phyloP scores from a whole-genome alignment of 2,888 invertebrate genomes.

The Crepidodera aurea region DNA sequence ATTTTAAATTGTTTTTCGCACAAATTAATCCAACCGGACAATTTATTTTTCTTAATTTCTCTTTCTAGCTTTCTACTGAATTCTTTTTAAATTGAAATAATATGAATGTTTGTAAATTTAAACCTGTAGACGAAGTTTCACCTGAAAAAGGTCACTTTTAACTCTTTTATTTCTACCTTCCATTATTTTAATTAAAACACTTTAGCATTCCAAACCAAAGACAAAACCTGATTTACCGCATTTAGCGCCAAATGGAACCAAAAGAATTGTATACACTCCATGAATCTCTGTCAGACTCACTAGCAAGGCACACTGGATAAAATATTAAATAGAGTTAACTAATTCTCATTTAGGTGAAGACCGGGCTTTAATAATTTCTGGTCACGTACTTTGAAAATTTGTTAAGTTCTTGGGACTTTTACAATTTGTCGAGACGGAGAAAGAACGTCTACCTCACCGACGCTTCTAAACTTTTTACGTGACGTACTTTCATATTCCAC shows the following conservation, averaged over 20 bases:
- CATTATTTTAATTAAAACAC: slow-evolving; percentile 21
- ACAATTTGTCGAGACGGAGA: slow-evolving; percentile 21
- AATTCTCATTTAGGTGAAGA: slow-evolving; percentile 26
- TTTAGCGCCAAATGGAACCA: neutral
- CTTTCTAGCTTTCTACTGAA: too few species aligned
- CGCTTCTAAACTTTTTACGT: slow-evolving; percentile 20
- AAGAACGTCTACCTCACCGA: slow-evolving; percentile 4
- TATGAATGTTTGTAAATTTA: too few species aligned
- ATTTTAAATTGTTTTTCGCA: too few species aligned
- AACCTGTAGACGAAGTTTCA: neutral
- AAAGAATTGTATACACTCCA: slow-evolving; percentile 7
- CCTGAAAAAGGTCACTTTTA: neutral
- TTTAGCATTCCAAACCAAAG: slow-evolving; percentile 13
- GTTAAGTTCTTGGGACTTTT: slow-evolving; percentile 32
- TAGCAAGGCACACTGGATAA: slow-evolving; percentile 7
- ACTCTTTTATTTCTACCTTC: neutral
- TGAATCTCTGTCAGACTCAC: slow-evolving; percentile 10
- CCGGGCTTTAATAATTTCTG: slow-evolving; percentile 17
- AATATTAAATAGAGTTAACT: slow-evolving; percentile 29
- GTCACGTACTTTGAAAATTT: slow-evolving; percentile 31
- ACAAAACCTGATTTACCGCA: slow-evolving; percentile 14
- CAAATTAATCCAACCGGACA: too few species aligned
- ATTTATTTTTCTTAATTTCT: too few species aligned
- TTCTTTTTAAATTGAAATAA: too few species aligned
- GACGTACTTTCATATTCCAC: slow-evolving; percentile 22